phyloP scores from a whole-genome alignment of 2,113 vertebrate species.

The Nansenia antarctica region DNA sequence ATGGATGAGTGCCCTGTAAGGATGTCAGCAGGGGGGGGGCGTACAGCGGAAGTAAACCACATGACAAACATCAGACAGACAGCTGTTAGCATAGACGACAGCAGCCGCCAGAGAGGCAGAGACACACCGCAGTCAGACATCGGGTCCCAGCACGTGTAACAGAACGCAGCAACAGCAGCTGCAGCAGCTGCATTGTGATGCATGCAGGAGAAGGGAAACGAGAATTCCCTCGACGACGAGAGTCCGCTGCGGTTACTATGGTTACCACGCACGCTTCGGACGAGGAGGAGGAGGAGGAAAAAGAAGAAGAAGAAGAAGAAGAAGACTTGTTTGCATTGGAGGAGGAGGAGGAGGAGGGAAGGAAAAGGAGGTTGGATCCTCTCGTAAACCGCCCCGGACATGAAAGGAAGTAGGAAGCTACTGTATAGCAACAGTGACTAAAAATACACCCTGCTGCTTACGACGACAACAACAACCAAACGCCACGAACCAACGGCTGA shows the following conservation, averaged over 20 bases:
- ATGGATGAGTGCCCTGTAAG: no score
- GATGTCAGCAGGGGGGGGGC: no score
- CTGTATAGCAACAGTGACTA: not conserved
- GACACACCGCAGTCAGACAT: not conserved
- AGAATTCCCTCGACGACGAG: constrained; percentile 6
- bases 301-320: no score
- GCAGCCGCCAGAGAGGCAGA: not conserved
- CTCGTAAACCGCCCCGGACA: not conserved
- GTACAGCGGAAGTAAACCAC: not conserved
- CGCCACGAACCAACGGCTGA: not conserved
- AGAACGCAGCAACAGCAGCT: not conserved
- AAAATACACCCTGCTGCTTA: not conserved
- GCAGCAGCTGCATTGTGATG: not conserved
- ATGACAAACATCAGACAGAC: not conserved
- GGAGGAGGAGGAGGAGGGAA: not conserved
- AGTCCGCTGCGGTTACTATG: not conserved
- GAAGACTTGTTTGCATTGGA: not conserved
- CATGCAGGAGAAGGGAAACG: not conserved
- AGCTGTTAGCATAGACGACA: not conserved
- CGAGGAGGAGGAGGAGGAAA: not conserved
- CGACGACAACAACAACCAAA: no score
- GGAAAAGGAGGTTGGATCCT: not conserved
- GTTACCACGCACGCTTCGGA: not conserved
- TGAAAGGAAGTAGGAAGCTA: not conserved
- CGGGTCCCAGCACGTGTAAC: not conserved